A percentile compares a stretch with the other conserved stretches of the same genome.
Evolutionary conservation across 2,113 vertebrate genomes (phyloP).

Genomic region (Channa maculata): DNA sequence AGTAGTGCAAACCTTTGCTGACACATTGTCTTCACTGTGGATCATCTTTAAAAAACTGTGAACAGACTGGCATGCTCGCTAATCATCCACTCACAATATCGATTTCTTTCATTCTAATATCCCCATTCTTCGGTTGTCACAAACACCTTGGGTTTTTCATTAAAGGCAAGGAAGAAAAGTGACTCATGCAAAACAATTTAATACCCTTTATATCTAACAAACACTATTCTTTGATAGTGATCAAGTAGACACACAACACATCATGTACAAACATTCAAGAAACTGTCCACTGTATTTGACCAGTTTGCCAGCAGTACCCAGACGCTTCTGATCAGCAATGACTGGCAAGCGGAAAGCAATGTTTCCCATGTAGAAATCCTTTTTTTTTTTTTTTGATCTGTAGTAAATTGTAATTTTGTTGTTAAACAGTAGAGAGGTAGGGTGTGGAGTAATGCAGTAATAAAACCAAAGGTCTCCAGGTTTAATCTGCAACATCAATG

Average conservation of each 20-base stretch:
- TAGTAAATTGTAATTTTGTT: conserved; percentile 8
- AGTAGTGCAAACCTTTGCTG: background rate
- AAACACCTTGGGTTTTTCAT: background rate
- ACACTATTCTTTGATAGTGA: conserved; percentile 45
- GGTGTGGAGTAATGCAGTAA: conserved; percentile 19
- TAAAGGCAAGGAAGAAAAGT: background rate
- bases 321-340: conserved; percentile 23
- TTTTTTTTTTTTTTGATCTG: background rate
- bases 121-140: background rate
- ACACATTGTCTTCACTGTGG: background rate
- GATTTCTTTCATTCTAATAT: background rate
- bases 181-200: conserved; percentile 71
- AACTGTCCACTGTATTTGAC: conserved; percentile 34
- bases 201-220: conserved; percentile 63
- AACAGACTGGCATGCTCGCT: background rate
- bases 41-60: background rate
- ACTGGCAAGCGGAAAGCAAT: background rate
- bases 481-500: conserved; percentile 6
- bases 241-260: conserved; percentile 48
- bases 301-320: conserved; percentile 38
- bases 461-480: conserved; percentile 8
- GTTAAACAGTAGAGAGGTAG: conserved; percentile 32
- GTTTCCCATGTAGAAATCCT: conserved; percentile 14
- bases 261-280: conserved; percentile 66
- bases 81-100: background rate